Evolutionary conservation across 2,797 vertebrate genomes (phyloP).

Genomic region (Delichon dasypus): DNA sequence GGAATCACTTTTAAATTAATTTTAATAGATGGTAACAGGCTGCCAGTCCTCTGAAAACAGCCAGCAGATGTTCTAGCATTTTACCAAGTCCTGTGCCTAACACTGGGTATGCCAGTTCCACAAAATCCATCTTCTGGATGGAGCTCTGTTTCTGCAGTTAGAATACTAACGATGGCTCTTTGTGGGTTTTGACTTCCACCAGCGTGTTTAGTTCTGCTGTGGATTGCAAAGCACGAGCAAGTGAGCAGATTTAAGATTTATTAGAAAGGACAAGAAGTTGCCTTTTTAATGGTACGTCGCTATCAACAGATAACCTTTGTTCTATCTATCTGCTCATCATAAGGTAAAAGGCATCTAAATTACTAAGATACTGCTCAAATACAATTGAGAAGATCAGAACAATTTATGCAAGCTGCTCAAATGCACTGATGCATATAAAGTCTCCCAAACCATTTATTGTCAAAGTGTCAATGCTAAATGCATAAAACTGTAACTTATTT

Average conservation of each 20-base stretch:
- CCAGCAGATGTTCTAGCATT: constrained; percentile 64
- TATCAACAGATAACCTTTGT: not conserved
- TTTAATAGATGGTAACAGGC: constrained; percentile 73
- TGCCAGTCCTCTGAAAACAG: constrained; percentile 68
- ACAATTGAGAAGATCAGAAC: constrained; percentile 51
- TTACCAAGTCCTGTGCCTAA: constrained; percentile 55
- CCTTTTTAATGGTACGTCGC: constrained; percentile 17
- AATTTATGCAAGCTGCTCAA: constrained; percentile 59
- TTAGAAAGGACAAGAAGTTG: constrained; percentile 34
- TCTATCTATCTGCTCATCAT: not conserved
- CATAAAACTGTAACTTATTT: constrained; percentile 53
- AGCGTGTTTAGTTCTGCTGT: constrained; percentile 5
- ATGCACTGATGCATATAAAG: constrained; percentile 23
- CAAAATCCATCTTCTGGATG: constrained; percentile 65
- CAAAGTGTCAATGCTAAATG: constrained; percentile 54
- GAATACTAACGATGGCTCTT: constrained; percentile 48
- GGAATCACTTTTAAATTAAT: constrained; percentile 70
- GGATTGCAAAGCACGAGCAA: constrained; percentile 27
- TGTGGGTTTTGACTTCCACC: constrained; percentile 35
- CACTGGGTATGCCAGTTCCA: constrained; percentile 24
- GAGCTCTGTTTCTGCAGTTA: constrained; percentile 54
- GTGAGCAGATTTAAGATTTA: constrained; percentile 34
- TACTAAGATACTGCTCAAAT: constrained; percentile 36
- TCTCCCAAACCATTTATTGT: constrained; percentile 52
- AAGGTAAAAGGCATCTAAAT: constrained; percentile 46